A percentile compares a stretch with the other conserved stretches of the same genome.
Conservation (phyloP, 2,797 vertebrate species). For the Silurus lanzhouensis region DNA sequence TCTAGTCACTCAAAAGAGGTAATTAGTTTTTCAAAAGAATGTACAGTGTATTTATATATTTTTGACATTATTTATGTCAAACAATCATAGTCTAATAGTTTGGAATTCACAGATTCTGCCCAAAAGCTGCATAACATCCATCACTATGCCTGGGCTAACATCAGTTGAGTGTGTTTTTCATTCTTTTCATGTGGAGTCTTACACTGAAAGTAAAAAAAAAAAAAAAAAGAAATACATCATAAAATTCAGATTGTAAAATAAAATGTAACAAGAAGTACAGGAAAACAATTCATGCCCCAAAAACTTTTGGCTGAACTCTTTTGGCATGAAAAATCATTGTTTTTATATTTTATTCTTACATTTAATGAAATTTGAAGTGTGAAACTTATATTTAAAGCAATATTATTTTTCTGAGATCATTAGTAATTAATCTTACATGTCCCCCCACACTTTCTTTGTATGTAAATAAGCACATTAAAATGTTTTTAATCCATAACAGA, state of each 20-base stretch:
- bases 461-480: constrained; percentile 14
- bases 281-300: background rate
- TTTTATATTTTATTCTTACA: background rate
- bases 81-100: constrained; percentile 48
- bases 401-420: background rate
- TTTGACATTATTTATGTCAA: constrained; percentile 14
- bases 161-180: constrained; percentile 11
- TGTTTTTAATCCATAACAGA: background rate
- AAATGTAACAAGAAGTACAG: constrained; percentile 14
- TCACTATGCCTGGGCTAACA: constrained; percentile 7
- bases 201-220: background rate
- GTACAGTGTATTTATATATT: constrained; percentile 4
- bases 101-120: constrained; percentile 54
- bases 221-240: constrained; percentile 3
- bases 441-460: background rate
- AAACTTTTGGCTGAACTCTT: constrained; percentile 13
- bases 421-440: background rate
- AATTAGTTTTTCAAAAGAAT: constrained; percentile 8
- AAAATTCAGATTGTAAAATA: constrained; percentile 31
- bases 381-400: background rate
- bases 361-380: constrained; percentile 12
- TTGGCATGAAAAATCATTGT: constrained; percentile 2
- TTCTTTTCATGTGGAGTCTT: constrained; percentile 17
- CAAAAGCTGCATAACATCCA: constrained; percentile 16
- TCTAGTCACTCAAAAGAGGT: background rate